Evolutionary conservation across 2,888 invertebrate species (phyloP).

Genomic region (Cinara cedri): DNA sequence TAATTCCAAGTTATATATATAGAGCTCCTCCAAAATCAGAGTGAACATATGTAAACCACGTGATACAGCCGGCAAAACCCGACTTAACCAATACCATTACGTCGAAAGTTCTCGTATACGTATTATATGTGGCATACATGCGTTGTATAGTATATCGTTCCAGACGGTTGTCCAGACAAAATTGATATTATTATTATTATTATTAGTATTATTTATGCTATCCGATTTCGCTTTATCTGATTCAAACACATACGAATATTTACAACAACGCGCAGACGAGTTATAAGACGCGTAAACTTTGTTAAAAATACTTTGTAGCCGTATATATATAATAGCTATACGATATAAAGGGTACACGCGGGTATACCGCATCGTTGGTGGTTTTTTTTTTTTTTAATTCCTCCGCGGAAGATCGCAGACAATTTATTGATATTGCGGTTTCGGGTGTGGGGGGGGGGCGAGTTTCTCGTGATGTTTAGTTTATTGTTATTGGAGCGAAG

Average conservation of each 20-base stretch:
- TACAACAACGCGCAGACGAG: neutral
- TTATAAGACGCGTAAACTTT: conserved; percentile 1
- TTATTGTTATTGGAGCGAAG: conserved; percentile 52
- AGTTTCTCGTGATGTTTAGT: conserved; percentile 33
- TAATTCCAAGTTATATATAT: no score
- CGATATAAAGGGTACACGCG: no score
- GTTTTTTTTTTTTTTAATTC: conserved; percentile 34
- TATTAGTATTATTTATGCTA: no score
- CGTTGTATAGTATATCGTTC: neutral
- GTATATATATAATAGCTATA: no score
- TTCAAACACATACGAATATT: neutral
- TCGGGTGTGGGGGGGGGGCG: conserved; percentile 25
- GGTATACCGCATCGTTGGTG: no score
- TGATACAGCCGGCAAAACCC: no score
- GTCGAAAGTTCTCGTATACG: no score
- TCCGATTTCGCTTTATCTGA: conserved; percentile 25
- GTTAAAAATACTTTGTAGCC: neutral
- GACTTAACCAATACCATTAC: no score
- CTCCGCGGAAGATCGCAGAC: conserved; percentile 46
- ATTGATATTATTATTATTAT: conserved; percentile 10
- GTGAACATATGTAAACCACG: no score
- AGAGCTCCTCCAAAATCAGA: no score
- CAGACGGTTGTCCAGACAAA: conserved; percentile 13
- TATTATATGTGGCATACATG: neutral
- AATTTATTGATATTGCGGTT: conserved; percentile 54